A percentile compares a stretch with the other conserved stretches of the same genome.
These are phyloP conservation scores for Leucophora obtusa DNA, from an alignment of 2,888 invertebrate species.

Conservation along the genomic window DNA sequence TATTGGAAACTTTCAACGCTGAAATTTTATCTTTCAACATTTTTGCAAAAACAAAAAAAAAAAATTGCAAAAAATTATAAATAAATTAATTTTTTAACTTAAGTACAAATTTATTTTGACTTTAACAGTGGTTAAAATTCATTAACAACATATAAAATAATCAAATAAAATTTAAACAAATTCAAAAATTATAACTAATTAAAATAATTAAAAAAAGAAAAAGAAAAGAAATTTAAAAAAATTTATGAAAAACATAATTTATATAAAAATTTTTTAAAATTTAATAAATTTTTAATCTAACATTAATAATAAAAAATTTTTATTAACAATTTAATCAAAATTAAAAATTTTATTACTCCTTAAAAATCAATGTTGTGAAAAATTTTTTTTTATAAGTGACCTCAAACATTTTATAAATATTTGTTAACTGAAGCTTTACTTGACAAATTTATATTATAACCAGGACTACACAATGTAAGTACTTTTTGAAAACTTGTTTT, in stretches of 20 bases:
- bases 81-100: neutral
- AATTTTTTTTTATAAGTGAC: neutral
- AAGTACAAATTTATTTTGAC: neutral
- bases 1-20: neutral
- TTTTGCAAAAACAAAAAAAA: neutral
- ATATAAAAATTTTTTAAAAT: neutral
- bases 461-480: neutral
- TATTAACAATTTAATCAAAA: neutral
- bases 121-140: neutral
- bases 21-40: neutral
- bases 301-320: neutral
- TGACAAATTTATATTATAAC: neutral
- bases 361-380: constrained; percentile 1
- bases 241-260: too few species aligned
- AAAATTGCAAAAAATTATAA: constrained; percentile 10
- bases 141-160: constrained; percentile 7
- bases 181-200: constrained; percentile 5
- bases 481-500: neutral
- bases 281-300: neutral
- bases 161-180: neutral
- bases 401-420: neutral
- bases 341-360: neutral
- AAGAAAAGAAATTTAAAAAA: too few species aligned
- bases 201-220: constrained; percentile 7
- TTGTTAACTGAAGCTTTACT: neutral